Base-by-base conservation (phyloP, 2,888 invertebrate genomes). In the Psylliodes chrysocephalus region DNA sequence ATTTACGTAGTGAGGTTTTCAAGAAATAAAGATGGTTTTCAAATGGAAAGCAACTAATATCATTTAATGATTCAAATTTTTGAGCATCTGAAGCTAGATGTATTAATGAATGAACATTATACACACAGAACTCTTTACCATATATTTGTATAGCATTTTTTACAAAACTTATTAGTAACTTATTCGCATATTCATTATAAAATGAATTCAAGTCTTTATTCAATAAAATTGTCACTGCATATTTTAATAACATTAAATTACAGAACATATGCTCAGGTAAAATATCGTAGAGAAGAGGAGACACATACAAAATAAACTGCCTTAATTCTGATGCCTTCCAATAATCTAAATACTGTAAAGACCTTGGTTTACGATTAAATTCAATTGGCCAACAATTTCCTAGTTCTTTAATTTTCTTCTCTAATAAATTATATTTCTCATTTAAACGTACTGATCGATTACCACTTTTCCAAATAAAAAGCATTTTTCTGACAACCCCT, bases 71-170 rank as follows among this genome's bases (percentile, higher is more conserved):
- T 14, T 54, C 63, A 70, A 64, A 68, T 18, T 19, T 12, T 47
- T 60, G 38, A 35, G 64, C 68, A 52, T 67, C 68, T 22, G 55
- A 49, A 28, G 63, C 35, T 30, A 71, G 38, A 57, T 69, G 68
- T n/a, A 68, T 59, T 17, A 69, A 10, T 10, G 42, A 51, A 55
- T 71, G 66, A 5, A 61, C 53, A 67, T 69, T 71, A 38, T 69
- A 67, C 1, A 28, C 38, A 18, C 56, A 35, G 30, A 64, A 59
- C 12, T 62, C 54, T 44, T 62, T 51, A 10, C 67, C 66, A 67
- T 68, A 66, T 51, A 67, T 42, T 22, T 55, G 10, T 30, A 35
- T 42, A 7, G 60, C 30, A 62, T 59, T 7, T 54, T 59, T 56
- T 15, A 71, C 67, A 63, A 67, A 71, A 25, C 17, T 53, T 35